These are phyloP conservation scores for Chelonoidis abingdonii DNA, from an alignment of 2,113 vertebrate species.

Conservation along the genomic window DNA sequence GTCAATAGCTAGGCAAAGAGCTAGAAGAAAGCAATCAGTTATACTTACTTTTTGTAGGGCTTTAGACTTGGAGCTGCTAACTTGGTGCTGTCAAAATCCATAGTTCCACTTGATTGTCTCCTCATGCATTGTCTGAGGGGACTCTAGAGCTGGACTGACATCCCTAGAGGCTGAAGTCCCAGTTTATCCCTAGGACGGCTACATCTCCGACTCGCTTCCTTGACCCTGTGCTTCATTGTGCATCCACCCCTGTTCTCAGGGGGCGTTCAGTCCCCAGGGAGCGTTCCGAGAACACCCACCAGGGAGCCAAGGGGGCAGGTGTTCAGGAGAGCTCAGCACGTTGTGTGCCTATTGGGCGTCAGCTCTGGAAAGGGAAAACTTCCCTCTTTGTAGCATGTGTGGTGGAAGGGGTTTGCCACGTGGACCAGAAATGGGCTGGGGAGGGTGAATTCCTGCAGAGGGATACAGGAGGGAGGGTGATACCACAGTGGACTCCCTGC, in stretches of 20 bases:
- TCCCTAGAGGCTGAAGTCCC: neutral
- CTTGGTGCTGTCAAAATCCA: neutral
- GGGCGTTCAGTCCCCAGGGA: rapidly evolving
- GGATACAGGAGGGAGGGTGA: no score
- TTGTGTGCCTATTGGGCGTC: no score
- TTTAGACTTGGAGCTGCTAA: neutral
- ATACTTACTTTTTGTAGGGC: neutral
- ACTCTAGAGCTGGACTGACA: neutral
- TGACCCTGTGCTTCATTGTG: rapidly evolving
- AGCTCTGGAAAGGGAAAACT: no score
- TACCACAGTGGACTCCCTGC: no score
- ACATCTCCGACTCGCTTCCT: neutral
- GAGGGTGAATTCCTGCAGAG: no score
- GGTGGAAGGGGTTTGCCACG: no score
- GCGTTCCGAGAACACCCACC: neutral
- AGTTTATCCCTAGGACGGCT: neutral
- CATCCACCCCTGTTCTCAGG: neutral
- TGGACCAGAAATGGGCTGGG: no score
- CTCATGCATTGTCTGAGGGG: no score
- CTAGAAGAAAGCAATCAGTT: neutral
- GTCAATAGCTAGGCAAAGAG: neutral
- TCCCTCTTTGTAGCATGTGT: no score
- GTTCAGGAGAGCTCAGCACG: no score
- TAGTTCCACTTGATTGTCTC: neutral
- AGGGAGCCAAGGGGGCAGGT: no score